Percentiles rank a stretch among this genome's conserved stretches.
Evolutionary conservation across 2,888 invertebrate species (phyloP).

Genomic region (Euclidia mi): DNA sequence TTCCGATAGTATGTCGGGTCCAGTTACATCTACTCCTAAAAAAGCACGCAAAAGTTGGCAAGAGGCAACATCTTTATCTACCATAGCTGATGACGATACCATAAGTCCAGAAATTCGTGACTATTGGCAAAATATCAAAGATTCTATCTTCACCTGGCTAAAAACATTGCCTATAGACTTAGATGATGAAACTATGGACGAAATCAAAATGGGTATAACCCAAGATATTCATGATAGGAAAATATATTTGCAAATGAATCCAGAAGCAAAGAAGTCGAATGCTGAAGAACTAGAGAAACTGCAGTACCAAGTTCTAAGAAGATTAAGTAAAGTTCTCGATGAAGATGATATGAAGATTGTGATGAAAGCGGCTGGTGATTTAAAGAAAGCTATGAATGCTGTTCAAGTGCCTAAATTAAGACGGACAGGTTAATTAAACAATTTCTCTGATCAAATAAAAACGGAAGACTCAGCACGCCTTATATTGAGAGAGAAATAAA

Average conservation of each 20-base stretch:
- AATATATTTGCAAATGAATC: constrained; percentile 67
- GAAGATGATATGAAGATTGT: constrained; percentile 42
- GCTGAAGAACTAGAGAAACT: constrained; percentile 67
- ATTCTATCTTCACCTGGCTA: constrained; percentile 56
- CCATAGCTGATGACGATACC: constrained; percentile 12
- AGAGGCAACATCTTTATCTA: not conserved
- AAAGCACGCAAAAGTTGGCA: constrained; percentile 9
- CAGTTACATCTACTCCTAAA: constrained; percentile 17
- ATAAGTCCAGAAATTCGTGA: constrained; percentile 39
- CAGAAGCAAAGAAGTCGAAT: constrained; percentile 48
- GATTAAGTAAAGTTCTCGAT: constrained; percentile 56
- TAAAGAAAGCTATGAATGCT: constrained; percentile 44
- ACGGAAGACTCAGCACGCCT: no score
- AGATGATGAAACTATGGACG: constrained; percentile 39
- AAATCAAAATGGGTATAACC: constrained; percentile 56
- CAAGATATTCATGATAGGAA: constrained; percentile 66
- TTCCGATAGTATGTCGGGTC: not conserved
- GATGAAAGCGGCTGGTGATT: constrained; percentile 42
- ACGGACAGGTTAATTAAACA: not conserved
- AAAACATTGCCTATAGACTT: constrained; percentile 44
- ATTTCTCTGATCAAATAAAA: no score
- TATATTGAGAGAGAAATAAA: no score
- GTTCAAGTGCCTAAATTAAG: not conserved
- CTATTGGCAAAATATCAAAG: constrained; percentile 40
- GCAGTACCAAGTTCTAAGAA: constrained; percentile 69